These are phyloP conservation scores for Dipodomys ordii DNA, from an alignment of 2,113 vertebrate species.

Conservation along the genomic window DNA sequence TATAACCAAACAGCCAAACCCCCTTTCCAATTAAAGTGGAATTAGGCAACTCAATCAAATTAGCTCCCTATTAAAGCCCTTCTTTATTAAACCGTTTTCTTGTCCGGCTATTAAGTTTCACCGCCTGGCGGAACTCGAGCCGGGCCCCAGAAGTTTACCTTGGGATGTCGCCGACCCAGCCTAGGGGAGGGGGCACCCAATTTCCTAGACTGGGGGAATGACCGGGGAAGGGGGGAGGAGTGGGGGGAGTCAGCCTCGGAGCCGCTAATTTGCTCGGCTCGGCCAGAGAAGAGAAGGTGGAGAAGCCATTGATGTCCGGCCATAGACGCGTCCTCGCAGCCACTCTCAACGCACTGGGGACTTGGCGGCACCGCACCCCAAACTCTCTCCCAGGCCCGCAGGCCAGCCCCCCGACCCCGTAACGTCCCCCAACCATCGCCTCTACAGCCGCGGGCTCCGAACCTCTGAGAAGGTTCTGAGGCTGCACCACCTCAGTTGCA, in stretches of 20 bases:
- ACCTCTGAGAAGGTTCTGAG: not conserved
- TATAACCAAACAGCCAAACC: constrained; percentile 88
- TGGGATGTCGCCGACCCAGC: constrained; percentile 82
- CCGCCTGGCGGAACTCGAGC: constrained; percentile 85
- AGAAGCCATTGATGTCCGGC: not conserved
- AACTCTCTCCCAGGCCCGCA: not conserved
- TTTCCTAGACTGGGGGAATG: constrained; percentile 39
- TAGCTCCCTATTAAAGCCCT: constrained; percentile 91
- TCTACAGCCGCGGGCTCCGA: not conserved
- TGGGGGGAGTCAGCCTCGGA: not conserved
- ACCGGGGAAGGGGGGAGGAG: not conserved
- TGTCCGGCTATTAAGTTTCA: constrained; percentile 92
- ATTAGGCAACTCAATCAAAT: constrained; percentile 93
- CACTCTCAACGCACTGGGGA: not conserved
- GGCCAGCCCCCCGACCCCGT: not conserved
- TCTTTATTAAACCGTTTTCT: constrained; percentile 92
- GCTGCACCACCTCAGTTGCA: too few relatives aligned
- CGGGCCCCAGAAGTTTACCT: constrained; percentile 87
- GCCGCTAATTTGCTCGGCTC: not conserved
- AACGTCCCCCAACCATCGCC: too few relatives aligned
- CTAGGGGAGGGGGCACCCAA: constrained; percentile 59
- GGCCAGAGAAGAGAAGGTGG: not conserved
- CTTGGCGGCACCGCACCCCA: not conserved
- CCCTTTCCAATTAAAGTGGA: constrained; percentile 93
- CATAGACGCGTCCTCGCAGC: not conserved